Evolutionary conservation across 2,797 vertebrate genomes (phyloP).

Genomic region (Cheirogaleus major): DNA sequence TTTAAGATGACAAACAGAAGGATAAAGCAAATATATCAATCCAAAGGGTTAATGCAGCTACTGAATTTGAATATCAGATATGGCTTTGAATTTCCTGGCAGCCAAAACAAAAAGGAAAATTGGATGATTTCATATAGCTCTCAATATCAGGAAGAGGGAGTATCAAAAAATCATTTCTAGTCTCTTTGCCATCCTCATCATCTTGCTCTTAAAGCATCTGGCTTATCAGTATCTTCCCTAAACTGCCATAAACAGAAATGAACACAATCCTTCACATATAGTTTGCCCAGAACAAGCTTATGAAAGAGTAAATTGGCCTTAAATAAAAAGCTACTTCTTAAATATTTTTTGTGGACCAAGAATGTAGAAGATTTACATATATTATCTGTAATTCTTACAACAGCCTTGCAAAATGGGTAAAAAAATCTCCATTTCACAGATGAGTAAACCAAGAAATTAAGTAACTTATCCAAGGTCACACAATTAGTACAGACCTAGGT

Average conservation of each 20-base stretch:
- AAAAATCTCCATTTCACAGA: slow-evolving; percentile 10
- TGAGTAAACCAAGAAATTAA: slow-evolving; percentile 43
- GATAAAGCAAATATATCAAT: background rate
- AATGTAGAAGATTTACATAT: background rate
- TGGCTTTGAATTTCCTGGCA: background rate
- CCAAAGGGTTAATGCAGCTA: background rate
- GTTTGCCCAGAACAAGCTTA: background rate
- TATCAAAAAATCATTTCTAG: background rate
- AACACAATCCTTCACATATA: slow-evolving; percentile 16
- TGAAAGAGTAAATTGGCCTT: background rate
- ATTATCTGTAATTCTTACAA: slow-evolving; percentile 33
- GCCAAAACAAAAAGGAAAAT: slow-evolving; percentile 22
- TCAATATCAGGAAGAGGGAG: background rate
- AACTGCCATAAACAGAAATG: background rate
- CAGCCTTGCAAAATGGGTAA: background rate
- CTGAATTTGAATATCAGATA: background rate
- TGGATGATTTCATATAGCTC: background rate
- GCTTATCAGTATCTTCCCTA: background rate
- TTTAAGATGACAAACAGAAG: slow-evolving; percentile 5
- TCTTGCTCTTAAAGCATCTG: slow-evolving; percentile 1
- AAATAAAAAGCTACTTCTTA: slow-evolving; percentile 18
- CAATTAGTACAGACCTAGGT: background rate
- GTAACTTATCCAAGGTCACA: background rate
- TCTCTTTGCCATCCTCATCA: background rate
- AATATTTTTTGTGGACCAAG: background rate